phyloP scores from a whole-genome alignment of 35 echinoderm and acorn worm genomes.

The Apostichopus californicus region DNA sequence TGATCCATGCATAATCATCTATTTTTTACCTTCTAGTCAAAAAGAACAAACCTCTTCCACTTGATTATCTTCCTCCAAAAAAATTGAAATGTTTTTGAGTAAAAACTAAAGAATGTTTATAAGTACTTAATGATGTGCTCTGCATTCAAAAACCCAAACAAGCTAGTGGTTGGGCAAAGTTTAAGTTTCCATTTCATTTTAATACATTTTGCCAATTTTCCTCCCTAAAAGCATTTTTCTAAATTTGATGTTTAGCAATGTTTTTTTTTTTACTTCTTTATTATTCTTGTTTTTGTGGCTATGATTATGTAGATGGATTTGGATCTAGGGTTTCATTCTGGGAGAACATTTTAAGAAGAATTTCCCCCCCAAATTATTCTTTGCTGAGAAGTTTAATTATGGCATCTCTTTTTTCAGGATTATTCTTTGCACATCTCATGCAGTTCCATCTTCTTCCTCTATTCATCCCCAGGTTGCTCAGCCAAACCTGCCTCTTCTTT shows the following conservation, averaged over 20 bases:
- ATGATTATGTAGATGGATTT: conserved; percentile 5
- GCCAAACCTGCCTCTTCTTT: not conserved
- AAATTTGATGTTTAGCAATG: not conserved
- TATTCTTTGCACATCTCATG: not conserved
- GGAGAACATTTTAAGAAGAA: not conserved
- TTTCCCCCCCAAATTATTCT: not conserved
- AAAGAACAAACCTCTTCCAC: not conserved
- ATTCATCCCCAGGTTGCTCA: not conserved
- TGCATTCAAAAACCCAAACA: not conserved
- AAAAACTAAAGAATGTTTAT: not conserved
- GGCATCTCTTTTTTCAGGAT: not conserved
- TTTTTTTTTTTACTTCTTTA: not conserved
- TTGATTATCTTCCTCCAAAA: not conserved
- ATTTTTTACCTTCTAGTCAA: not conserved
- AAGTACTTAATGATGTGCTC: not conserved
- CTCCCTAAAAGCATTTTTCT: not conserved
- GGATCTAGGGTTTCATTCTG: not conserved
- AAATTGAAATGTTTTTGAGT: not conserved
- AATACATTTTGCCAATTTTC: not conserved
- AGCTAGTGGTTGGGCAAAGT: not conserved
- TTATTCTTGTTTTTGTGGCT: not conserved
- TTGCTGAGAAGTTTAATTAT: not conserved
- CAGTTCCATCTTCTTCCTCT: not conserved
- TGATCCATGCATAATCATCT: too few relatives aligned
- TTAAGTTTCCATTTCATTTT: not conserved